These are phyloP conservation scores for Euthynnus affinis DNA, from an alignment of 2,797 vertebrate genomes.

Conservation along the genomic window DNA sequence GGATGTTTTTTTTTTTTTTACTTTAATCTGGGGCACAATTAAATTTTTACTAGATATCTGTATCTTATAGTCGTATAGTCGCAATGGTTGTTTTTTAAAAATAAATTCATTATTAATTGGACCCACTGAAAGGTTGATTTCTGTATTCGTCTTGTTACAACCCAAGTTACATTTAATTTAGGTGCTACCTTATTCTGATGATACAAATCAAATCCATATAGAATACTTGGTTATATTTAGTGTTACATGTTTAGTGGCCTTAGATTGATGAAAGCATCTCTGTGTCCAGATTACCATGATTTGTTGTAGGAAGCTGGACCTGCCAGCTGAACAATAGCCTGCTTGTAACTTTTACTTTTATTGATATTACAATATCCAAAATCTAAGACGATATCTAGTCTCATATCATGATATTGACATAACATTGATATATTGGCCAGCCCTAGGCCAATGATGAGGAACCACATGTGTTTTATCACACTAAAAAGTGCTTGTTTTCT, in stretches of 20 bases:
- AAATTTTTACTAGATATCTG: background rate
- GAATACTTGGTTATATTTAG: background rate
- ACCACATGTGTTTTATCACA: too few relatives aligned
- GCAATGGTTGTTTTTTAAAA: background rate
- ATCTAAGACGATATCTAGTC: too few relatives aligned
- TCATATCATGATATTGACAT: too few relatives aligned
- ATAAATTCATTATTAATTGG: background rate
- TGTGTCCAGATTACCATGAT: background rate
- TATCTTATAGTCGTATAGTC: too few relatives aligned
- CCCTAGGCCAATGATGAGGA: too few relatives aligned
- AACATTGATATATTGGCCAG: too few relatives aligned
- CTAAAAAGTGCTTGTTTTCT: too few relatives aligned
- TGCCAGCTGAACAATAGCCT: background rate
- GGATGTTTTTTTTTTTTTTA: too few relatives aligned
- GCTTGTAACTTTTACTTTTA: too few relatives aligned
- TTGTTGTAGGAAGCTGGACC: background rate
- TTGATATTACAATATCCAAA: too few relatives aligned
- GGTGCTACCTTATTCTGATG: background rate
- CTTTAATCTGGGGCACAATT: background rate
- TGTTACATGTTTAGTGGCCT: background rate
- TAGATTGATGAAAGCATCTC: background rate
- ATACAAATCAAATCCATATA: background rate
- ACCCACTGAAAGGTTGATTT: background rate
- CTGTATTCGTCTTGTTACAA: background rate
- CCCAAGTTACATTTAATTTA: background rate